Evolutionary conservation across 2,797 vertebrate species (phyloP), one percentile per base, ranked within the genome.

Genomic region (Brotula barbata): DNA sequence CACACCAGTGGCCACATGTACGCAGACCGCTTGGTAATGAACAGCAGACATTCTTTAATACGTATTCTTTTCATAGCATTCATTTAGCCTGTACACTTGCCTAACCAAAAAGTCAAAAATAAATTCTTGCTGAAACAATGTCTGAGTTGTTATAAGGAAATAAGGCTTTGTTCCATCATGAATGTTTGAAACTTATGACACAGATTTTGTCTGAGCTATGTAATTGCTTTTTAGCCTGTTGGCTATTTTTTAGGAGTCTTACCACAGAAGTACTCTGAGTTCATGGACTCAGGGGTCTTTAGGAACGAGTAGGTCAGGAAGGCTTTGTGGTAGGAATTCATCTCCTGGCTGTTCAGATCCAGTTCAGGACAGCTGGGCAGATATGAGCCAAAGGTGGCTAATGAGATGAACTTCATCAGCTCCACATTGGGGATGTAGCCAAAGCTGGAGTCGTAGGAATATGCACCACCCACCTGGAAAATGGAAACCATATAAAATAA

Each of bases 401-500:
- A 92, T 2, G 96, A 97, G 0, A 99, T 96, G 87, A 99, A 99
- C 88, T 98, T 98, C 97, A 99, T 99, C 83, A 99, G 83, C 83
- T 99, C 97, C 62, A 99, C 94, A 0, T 99, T 99, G 57, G 97
- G 96, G 73, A 99, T 94, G 0, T 98, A 96, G 50, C 97, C 97
- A 75, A 99, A 98, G 86, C 95, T 98, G 85, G 96, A 98, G 78
- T 99, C 96, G 0, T 98, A 98, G 0, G 96, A 97, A 86, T 97
- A 98, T 1, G 96, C 93, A 7, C 95, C 95, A 0, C 97, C 96
- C 47, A 99, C 97, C 97, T 99, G 43, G 12, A 22, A 1, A n/a
- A 6, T 5, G 22, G 61, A 1, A 56, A 28, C 53, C 17, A 59
- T 13, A n/a, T n/a, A n/a, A n/a, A n/a, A n/a, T n/a, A n/a, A n/a